A percentile compares a stretch with the other conserved stretches of the same genome.
These are phyloP conservation scores for Budorcas taxicolor DNA, from an alignment of 2,113 vertebrate species.

Conservation along the genomic window DNA sequence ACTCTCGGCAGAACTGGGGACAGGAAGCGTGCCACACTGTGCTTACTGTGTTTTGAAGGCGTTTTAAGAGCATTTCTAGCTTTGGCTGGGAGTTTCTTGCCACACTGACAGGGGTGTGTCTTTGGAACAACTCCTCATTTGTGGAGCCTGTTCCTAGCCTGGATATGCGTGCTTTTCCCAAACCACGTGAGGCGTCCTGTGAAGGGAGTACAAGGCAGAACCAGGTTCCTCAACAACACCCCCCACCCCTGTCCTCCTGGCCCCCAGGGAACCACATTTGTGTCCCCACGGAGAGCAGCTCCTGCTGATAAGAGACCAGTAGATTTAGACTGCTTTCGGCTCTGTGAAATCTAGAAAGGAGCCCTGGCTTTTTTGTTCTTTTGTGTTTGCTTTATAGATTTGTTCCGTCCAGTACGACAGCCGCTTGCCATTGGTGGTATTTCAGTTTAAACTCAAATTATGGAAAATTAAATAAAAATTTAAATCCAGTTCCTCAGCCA, in stretches of 20 bases:
- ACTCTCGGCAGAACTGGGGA: background rate
- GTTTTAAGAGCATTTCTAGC: background rate
- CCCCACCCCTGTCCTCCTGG: background rate
- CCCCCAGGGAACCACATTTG: accelerated
- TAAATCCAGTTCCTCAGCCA: background rate
- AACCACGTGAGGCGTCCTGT: background rate
- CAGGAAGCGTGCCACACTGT: background rate
- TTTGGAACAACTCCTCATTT: background rate
- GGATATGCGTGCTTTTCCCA: background rate
- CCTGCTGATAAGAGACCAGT: background rate
- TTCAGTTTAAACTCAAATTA: background rate
- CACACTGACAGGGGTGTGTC: background rate
- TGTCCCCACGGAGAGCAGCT: accelerated
- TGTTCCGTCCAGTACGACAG: background rate
- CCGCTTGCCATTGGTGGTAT: background rate
- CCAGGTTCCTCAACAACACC: background rate
- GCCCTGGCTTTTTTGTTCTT: background rate
- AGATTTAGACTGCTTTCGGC: background rate
- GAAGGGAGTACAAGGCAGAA: accelerated
- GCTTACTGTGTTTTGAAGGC: background rate
- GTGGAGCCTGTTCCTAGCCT: background rate
- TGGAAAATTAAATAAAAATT: background rate
- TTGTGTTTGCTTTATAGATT: background rate
- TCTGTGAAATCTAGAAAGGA: background rate
- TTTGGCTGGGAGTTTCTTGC: background rate